Conservation (phyloP, 37 sponge, comb jelly and placozoan species). For the Halichondria panicea region DNA sequence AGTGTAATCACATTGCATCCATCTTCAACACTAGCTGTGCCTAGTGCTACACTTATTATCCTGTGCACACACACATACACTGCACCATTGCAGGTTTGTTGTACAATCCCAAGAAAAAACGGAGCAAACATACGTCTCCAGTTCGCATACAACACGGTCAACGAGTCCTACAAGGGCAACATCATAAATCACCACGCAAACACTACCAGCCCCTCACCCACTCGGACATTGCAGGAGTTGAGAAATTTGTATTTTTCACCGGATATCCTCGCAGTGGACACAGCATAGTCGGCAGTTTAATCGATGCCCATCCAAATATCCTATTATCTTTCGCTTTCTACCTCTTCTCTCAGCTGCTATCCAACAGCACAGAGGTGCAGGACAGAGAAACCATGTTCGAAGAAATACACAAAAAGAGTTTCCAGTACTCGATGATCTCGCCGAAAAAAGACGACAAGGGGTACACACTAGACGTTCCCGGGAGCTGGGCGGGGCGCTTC, state of each 20-base stretch:
- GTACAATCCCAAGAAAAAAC: no score
- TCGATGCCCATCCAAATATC: slow-evolving; percentile 33
- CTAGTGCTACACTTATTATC: no score
- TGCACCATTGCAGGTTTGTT: no score
- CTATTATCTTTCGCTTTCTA: slow-evolving; percentile 9
- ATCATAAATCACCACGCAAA: no score
- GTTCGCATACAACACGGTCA: no score
- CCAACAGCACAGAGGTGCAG: not conserved
- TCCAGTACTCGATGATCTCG: not conserved
- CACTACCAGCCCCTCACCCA: slow-evolving; percentile 8
- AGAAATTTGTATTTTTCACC: slow-evolving; percentile 22
- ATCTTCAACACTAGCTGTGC: no score
- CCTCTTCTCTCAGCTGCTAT: slow-evolving; percentile 5
- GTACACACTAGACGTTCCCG: slow-evolving; percentile 18
- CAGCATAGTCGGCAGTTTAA: slow-evolving; percentile 30
- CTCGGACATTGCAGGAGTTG: not conserved
- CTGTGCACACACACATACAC: no score
- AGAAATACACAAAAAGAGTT: not conserved
- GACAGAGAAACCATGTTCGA: slow-evolving; percentile 14
- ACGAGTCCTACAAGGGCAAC: no score
- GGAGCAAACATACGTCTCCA: no score
- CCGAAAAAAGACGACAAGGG: slow-evolving; percentile 1
- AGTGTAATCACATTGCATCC: no score
- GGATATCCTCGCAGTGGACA: slow-evolving; percentile 41
- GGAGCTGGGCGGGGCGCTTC: slow-evolving; percentile 21